These are phyloP conservation scores for Drosophila simulans DNA, from an alignment of 1,140 invertebrate genomes.

Conservation along the genomic window DNA sequence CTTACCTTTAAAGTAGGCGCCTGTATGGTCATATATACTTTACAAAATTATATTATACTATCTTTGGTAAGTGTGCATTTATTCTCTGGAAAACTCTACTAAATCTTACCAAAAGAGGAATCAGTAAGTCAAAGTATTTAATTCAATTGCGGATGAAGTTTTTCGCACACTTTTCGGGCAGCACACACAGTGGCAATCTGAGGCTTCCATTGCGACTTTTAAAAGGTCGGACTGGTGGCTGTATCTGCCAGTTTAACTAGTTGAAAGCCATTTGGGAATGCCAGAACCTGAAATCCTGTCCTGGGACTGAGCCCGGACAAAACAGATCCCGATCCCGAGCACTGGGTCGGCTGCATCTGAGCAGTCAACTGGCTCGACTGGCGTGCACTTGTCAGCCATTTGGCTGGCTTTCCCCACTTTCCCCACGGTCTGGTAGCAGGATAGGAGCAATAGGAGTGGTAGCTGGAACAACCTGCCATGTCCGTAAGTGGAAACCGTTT, in stretches of 20 bases:
- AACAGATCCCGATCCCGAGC: background rate
- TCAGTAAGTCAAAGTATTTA: slow-evolving; percentile 8
- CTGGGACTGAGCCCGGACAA: background rate
- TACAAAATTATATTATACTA: background rate
- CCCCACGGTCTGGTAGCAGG: slow-evolving; percentile 9
- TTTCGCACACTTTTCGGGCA: slow-evolving; percentile 2
- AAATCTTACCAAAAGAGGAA: background rate
- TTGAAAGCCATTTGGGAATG: slow-evolving; percentile 47
- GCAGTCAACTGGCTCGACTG: slow-evolving; percentile 43
- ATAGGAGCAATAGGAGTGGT: slow-evolving; percentile 2
- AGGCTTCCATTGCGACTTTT: slow-evolving; percentile 1
- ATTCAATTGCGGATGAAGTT: slow-evolving; percentile 27
- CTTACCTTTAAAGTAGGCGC: no score
- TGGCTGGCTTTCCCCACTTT: slow-evolving; percentile 22
- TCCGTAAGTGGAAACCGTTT: slow-evolving; percentile 37
- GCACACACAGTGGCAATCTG: slow-evolving; percentile 5
- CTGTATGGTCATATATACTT: no score
- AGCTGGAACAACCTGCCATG: slow-evolving; percentile 23
- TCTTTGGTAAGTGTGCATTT: background rate
- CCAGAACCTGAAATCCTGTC: slow-evolving; percentile 24
- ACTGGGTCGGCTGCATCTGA: slow-evolving; percentile 21
- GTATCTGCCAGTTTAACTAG: slow-evolving; percentile 45
- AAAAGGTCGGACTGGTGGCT: slow-evolving; percentile 3
- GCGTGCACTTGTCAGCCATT: slow-evolving; percentile 53
- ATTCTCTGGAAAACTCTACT: no score